Percentiles rank a stretch among this genome's conserved stretches.
Evolutionary conservation across 2,113 vertebrate species (phyloP).

Genomic region (Chiloscyllium plagiosum): DNA sequence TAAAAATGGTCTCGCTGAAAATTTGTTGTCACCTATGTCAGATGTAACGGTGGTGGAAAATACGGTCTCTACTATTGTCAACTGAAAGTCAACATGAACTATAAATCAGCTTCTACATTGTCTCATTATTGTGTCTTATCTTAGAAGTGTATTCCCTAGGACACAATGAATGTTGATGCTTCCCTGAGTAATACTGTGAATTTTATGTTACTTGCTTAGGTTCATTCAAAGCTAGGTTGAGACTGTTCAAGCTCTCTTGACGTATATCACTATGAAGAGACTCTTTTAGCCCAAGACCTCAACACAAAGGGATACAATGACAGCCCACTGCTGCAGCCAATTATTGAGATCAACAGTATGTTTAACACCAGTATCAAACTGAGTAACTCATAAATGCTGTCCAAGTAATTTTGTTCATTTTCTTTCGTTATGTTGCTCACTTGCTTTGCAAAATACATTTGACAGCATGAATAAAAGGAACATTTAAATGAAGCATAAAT

Average conservation of each 20-base stretch:
- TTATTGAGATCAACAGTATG: neutral
- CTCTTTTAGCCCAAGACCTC: neutral
- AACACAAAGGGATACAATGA: neutral
- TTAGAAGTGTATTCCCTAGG: neutral
- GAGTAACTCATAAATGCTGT: neutral
- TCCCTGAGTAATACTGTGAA: constrained; percentile 21
- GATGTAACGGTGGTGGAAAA: neutral
- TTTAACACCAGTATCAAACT: neutral
- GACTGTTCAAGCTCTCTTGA: neutral
- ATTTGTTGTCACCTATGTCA: neutral
- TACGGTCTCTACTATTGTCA: neutral
- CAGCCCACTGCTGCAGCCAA: neutral
- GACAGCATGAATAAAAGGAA: neutral
- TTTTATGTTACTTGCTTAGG: constrained; percentile 1
- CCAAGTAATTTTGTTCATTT: neutral
- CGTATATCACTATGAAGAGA: neutral
- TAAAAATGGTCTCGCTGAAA: neutral
- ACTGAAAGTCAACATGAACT: neutral
- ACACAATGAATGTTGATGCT: neutral
- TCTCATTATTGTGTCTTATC: neutral
- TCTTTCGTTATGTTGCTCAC: neutral
- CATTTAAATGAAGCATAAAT: constrained; percentile 7
- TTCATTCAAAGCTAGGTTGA: neutral
- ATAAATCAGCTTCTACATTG: neutral
- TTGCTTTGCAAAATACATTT: neutral